Percentiles rank a stretch among this genome's conserved stretches.
These are phyloP conservation scores for Thamnaconus septentrionalis DNA, from an alignment of 2,113 vertebrate genomes.

Conservation along the genomic window DNA sequence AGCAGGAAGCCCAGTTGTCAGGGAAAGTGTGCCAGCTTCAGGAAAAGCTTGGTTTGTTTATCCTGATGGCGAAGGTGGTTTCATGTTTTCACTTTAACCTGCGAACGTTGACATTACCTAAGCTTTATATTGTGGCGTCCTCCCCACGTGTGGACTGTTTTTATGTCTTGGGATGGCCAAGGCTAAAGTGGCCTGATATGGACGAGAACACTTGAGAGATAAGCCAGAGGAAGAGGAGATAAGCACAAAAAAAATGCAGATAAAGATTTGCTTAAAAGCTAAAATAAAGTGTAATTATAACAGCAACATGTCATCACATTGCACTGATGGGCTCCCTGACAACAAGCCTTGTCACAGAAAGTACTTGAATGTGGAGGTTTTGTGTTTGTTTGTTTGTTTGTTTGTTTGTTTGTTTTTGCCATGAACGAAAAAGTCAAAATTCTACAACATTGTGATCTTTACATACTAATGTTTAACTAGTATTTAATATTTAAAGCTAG, in stretches of 20 bases:
- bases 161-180: constrained; percentile 10
- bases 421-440: too few species aligned
- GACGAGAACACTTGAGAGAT: background rate
- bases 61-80: constrained; percentile 7
- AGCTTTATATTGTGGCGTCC: constrained; percentile 1
- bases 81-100: constrained; percentile 2
- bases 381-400: too few species aligned
- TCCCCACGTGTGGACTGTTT: background rate
- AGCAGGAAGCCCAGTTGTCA: background rate
- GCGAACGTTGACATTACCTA: background rate
- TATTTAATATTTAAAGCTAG: too few species aligned
- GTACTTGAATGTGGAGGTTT: too few species aligned
- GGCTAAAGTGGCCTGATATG: constrained; percentile 27
- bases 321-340: too few species aligned
- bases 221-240: background rate
- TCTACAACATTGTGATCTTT: too few species aligned
- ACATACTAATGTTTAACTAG: too few species aligned
- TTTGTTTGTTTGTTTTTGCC: too few species aligned
- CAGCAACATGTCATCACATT: too few species aligned
- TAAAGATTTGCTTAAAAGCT: too few species aligned
- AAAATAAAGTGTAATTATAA: too few species aligned
- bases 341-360: too few species aligned
- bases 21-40: background rate
- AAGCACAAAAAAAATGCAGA: background rate
- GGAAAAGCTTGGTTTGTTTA: background rate